Percentiles rank a stretch among this genome's conserved stretches.
Evolutionary conservation across 2,888 invertebrate genomes (phyloP).

Genomic region (Hyalella azteca): DNA sequence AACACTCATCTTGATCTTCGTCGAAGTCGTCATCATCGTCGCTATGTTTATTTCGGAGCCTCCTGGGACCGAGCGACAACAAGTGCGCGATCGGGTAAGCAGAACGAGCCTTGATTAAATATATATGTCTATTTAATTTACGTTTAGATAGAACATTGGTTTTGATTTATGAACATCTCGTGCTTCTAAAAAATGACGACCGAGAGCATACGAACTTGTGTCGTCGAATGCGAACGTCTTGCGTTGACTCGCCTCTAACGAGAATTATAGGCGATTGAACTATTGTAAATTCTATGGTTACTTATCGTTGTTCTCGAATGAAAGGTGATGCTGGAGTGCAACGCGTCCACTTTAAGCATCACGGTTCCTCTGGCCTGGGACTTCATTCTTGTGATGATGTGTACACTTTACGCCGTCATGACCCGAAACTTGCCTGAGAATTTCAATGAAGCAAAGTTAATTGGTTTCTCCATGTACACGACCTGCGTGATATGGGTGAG

Average conservation of each 20-base stretch:
- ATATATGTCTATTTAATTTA: too few species aligned
- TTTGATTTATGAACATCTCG: too few species aligned
- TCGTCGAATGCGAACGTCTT: too few species aligned
- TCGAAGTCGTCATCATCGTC: conserved; percentile 73
- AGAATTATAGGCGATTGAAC: too few species aligned
- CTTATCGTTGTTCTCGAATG: too few species aligned
- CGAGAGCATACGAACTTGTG: too few species aligned
- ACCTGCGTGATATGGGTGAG: conserved; percentile 57
- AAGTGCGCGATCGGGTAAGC: background rate
- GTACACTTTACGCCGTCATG: conserved; percentile 79
- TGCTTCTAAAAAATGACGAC: too few species aligned
- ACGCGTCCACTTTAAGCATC: conserved; percentile 63
- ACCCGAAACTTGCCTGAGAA: conserved; percentile 81
- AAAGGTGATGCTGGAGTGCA: conserved; percentile 61
- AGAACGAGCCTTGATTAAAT: too few species aligned
- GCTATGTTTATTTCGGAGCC: conserved; percentile 70
- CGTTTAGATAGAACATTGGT: too few species aligned
- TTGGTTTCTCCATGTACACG: conserved; percentile 57
- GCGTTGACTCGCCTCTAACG: too few species aligned
- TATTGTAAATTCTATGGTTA: too few species aligned
- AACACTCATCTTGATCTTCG: conserved; percentile 70
- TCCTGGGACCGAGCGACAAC: conserved; percentile 66
- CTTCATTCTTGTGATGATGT: conserved; percentile 70
- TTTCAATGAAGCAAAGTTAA: conserved; percentile 71
- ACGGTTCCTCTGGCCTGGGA: conserved; percentile 67